Evolutionary conservation across 2,888 invertebrate genomes (phyloP).

Genomic region (Orchesellides sinensis): DNA sequence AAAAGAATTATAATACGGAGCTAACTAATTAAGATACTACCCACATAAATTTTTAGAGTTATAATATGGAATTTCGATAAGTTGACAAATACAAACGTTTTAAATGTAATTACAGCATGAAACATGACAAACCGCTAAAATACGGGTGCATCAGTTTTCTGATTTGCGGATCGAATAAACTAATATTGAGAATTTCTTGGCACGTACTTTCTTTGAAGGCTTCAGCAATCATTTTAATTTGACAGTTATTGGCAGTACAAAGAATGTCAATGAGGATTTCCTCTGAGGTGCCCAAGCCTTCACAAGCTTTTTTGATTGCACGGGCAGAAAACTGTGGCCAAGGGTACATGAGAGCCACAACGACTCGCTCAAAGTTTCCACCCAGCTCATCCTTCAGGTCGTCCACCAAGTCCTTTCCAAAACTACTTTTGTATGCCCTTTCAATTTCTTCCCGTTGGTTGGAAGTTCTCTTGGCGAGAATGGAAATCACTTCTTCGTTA

Average conservation of each 20-base stretch:
- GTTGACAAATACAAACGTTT: neutral
- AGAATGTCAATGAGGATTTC: constrained; percentile 78
- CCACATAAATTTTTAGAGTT: neutral
- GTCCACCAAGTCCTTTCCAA: constrained; percentile 76
- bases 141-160: too few species aligned
- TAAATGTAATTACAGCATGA: too few species aligned
- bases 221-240: constrained; percentile 74
- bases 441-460: constrained; percentile 71
- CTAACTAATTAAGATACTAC: neutral
- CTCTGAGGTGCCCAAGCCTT: constrained; percentile 77
- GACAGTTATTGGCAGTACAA: constrained; percentile 77
- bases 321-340: constrained; percentile 78
- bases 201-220: constrained; percentile 74
- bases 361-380: constrained; percentile 78
- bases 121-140: too few species aligned
- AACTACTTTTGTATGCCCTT: constrained; percentile 71
- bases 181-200: constrained; percentile 37
- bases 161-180: too few species aligned
- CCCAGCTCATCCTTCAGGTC: constrained; percentile 78
- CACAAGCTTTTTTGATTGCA: constrained; percentile 78
- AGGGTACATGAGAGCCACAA: constrained; percentile 77
- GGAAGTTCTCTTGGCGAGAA: constrained; percentile 70
- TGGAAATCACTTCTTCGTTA: constrained; percentile 70
- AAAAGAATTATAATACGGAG: neutral
- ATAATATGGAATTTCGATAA: constrained; percentile 24